These are phyloP conservation scores for Rhadinocentrus ornatus DNA, from an alignment of 2,797 vertebrate species.

Conservation along the genomic window DNA sequence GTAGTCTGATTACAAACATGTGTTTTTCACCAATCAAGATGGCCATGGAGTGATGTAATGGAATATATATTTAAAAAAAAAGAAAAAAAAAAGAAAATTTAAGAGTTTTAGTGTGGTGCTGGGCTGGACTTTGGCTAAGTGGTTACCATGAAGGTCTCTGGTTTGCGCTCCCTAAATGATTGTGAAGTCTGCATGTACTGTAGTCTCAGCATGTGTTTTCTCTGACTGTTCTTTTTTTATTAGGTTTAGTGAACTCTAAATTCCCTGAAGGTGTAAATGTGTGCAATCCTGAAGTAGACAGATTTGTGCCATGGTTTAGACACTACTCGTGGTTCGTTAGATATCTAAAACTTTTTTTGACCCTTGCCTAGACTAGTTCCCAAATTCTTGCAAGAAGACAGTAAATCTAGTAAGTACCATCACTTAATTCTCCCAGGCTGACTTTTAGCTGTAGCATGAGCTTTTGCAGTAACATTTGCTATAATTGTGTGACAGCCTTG, in stretches of 20 bases:
- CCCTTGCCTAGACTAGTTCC: slow-evolving; percentile 25
- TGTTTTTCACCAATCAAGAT: slow-evolving; percentile 60
- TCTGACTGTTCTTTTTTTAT: slow-evolving; percentile 7
- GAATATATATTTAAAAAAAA: slow-evolving; percentile 54
- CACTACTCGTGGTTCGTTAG: slow-evolving; percentile 10
- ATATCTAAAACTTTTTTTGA: slow-evolving; percentile 33
- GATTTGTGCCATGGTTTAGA: not conserved
- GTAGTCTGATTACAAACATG: slow-evolving; percentile 72
- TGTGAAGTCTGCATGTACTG: slow-evolving; percentile 1
- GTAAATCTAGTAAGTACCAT: slow-evolving; percentile 30
- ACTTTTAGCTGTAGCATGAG: slow-evolving; percentile 40
- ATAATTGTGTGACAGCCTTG: slow-evolving; percentile 59
- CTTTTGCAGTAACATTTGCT: slow-evolving; percentile 40
- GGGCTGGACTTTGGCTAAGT: slow-evolving; percentile 35
- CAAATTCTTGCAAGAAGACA: slow-evolving; percentile 19
- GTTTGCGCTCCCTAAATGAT: slow-evolving; percentile 2
- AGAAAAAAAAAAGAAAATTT: slow-evolving; percentile 1
- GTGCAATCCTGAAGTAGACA: slow-evolving; percentile 1
- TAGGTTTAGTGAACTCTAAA: not conserved
- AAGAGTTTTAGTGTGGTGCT: slow-evolving; percentile 29
- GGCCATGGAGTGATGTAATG: slow-evolving; percentile 72
- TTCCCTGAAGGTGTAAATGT: slow-evolving; percentile 2
- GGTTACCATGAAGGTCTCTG: slow-evolving; percentile 21
- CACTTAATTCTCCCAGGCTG: slow-evolving; percentile 47
- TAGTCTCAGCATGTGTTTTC: slow-evolving; percentile 2